These are phyloP conservation scores for Enteromius treurensis DNA, from an alignment of 2,797 vertebrate species.

Conservation along the genomic window DNA sequence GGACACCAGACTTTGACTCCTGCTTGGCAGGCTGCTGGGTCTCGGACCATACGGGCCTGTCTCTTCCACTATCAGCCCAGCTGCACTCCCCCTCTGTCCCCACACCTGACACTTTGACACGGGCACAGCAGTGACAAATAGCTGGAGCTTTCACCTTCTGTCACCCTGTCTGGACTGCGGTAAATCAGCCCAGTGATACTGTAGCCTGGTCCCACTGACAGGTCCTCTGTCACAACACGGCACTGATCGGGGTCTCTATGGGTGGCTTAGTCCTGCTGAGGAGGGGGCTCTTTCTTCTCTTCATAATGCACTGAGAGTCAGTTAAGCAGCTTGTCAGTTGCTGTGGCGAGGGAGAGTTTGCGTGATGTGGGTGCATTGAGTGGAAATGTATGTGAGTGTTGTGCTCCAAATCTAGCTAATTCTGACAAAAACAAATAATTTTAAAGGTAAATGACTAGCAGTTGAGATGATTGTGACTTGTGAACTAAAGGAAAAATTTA, in stretches of 20 bases:
- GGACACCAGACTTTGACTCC: slow-evolving; percentile 64
- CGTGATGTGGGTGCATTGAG: slow-evolving; percentile 11
- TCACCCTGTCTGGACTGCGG: slow-evolving; percentile 80
- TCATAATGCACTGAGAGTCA: slow-evolving; percentile 56
- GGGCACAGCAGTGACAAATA: slow-evolving; percentile 85
- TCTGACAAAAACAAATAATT: not conserved
- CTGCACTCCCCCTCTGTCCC: slow-evolving; percentile 80
- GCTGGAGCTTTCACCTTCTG: slow-evolving; percentile 84
- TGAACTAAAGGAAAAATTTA: not conserved
- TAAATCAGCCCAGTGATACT: slow-evolving; percentile 76
- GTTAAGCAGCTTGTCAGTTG: slow-evolving; percentile 68
- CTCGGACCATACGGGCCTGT: slow-evolving; percentile 81
- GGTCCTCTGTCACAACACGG: slow-evolving; percentile 78
- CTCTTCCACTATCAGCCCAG: slow-evolving; percentile 82
- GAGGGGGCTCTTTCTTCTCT: slow-evolving; percentile 66
- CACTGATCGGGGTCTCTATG: slow-evolving; percentile 80
- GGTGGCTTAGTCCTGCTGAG: slow-evolving; percentile 75
- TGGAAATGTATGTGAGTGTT: slow-evolving; percentile 1
- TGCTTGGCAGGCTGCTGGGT: slow-evolving; percentile 80
- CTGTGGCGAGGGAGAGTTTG: slow-evolving; percentile 38
- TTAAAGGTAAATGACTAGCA: not conserved
- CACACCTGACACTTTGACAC: slow-evolving; percentile 84
- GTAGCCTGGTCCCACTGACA: slow-evolving; percentile 76
- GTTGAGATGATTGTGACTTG: not conserved
- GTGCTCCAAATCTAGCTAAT: not conserved